phyloP scores from a whole-genome alignment of 2,888 invertebrate species.

The Andrena marginata region DNA sequence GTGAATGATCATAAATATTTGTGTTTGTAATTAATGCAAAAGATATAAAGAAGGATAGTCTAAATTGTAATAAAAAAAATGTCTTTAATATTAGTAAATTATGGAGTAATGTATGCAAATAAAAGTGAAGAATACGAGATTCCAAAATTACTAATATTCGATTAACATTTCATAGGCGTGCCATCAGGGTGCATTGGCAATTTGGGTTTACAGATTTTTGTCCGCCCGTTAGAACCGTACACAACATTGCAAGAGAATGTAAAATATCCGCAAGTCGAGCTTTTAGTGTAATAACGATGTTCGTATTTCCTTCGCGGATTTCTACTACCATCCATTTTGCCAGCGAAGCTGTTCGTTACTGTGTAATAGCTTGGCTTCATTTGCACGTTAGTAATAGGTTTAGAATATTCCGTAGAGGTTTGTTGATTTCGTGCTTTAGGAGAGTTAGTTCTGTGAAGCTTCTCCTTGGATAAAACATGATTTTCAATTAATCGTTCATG shows the following conservation, averaged over 20 bases:
- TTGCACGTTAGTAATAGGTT: conserved; percentile 27
- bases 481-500: conserved; percentile 58
- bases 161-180: conserved; percentile 88
- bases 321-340: conserved; percentile 88
- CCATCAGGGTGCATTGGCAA: conserved; percentile 92
- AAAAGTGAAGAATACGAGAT: conserved; percentile 40
- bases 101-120: conserved; percentile 44
- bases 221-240: conserved; percentile 91
- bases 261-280: conserved; percentile 94
- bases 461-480: conserved; percentile 25
- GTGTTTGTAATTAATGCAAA: conserved; percentile 45
- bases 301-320: conserved; percentile 86
- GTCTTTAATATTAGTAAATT: conserved; percentile 34
- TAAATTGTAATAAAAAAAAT: conserved; percentile 49
- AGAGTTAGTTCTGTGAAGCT: conserved; percentile 21
- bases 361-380: conserved; percentile 88
- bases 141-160: conserved; percentile 7
- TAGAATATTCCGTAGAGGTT: conserved; percentile 12
- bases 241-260: conserved; percentile 94
- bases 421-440: conserved; percentile 14
- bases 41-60: conserved; percentile 36
- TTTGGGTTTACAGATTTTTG: conserved; percentile 93
- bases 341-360: conserved; percentile 92
- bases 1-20: conserved; percentile 53
- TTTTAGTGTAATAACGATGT: conserved; percentile 93